A percentile compares a stretch with the other conserved stretches of the same genome.
These are phyloP conservation scores for Benthosema pterotum DNA, from an alignment of 2,797 vertebrate genomes.

Conservation along the genomic window DNA sequence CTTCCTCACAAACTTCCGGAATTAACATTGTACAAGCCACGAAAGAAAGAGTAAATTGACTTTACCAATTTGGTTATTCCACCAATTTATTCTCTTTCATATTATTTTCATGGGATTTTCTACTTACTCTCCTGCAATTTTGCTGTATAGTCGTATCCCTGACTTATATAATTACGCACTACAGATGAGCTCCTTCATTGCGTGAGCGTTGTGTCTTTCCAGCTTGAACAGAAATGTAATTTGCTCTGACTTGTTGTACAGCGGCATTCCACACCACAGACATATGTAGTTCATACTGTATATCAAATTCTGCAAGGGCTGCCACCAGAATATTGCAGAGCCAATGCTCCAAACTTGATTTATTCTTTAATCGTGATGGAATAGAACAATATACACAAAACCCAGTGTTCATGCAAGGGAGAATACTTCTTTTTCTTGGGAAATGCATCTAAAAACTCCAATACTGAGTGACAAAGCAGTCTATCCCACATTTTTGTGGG, in stretches of 20 bases:
- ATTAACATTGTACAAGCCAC: slow-evolving; percentile 63
- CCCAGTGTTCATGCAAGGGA: slow-evolving; percentile 15
- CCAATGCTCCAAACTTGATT: slow-evolving; percentile 14
- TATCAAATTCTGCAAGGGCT: slow-evolving; percentile 2
- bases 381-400: slow-evolving; percentile 20
- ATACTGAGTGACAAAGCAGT: slow-evolving; percentile 19
- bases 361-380: slow-evolving; percentile 38
- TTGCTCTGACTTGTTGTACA: slow-evolving; percentile 6
- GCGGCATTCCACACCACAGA: slow-evolving; percentile 4
- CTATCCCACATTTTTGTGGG: neutral
- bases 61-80: slow-evolving; percentile 60
- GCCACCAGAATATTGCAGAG: slow-evolving; percentile 21
- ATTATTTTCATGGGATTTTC: slow-evolving; percentile 28
- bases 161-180: neutral
- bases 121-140: slow-evolving; percentile 7
- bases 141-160: neutral
- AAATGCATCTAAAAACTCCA: slow-evolving; percentile 36
- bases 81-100: slow-evolving; percentile 56
- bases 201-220: slow-evolving; percentile 18
- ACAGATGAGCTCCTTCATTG: slow-evolving; percentile 23
- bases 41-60: slow-evolving; percentile 31
- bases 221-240: slow-evolving; percentile 13
- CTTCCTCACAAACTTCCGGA: slow-evolving; percentile 80
- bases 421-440: slow-evolving; percentile 32
- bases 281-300: slow-evolving; percentile 9